These are phyloP conservation scores for Tyrannus savana DNA, from an alignment of 2,113 vertebrate species.

Conservation along the genomic window DNA sequence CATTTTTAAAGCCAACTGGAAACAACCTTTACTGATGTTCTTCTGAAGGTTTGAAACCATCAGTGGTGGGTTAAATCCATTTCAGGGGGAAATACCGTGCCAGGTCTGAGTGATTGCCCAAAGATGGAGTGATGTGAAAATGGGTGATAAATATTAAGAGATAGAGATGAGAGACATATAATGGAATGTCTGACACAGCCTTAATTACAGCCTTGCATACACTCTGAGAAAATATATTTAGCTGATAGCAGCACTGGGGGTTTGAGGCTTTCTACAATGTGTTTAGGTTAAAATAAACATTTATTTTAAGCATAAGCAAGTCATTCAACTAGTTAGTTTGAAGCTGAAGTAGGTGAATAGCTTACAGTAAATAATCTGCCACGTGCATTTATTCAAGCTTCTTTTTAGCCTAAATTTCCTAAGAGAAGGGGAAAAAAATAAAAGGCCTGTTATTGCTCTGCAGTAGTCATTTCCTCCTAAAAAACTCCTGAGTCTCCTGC, in stretches of 20 bases:
- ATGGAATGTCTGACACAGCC: slow-evolving; percentile 50
- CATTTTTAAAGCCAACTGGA: not conserved
- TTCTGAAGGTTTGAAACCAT: not conserved
- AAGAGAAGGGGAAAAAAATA: not conserved
- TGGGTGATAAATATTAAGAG: slow-evolving; percentile 53
- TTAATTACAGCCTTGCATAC: slow-evolving; percentile 46
- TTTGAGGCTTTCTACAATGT: not conserved
- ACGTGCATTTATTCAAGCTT: not conserved
- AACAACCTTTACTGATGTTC: not conserved
- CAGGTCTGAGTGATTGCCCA: slow-evolving; percentile 10
- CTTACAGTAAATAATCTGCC: not conserved
- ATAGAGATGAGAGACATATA: slow-evolving; percentile 1
- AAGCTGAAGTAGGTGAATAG: slow-evolving; percentile 2
- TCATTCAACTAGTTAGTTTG: slow-evolving; percentile 10
- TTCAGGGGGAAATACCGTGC: not conserved
- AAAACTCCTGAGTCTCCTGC: not conserved
- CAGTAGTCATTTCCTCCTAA: not conserved
- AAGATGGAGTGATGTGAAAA: slow-evolving; percentile 29
- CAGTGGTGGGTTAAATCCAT: not conserved
- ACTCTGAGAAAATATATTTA: slow-evolving; percentile 47
- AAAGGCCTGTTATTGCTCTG: not conserved
- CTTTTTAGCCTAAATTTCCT: slow-evolving; percentile 2
- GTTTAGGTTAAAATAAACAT: slow-evolving; percentile 56
- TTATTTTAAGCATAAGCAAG: slow-evolving; percentile 41
- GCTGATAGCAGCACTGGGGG: not conserved